Conservation (phyloP, 2,797 vertebrate species). For the Pyrocephalus nanus region DNA sequence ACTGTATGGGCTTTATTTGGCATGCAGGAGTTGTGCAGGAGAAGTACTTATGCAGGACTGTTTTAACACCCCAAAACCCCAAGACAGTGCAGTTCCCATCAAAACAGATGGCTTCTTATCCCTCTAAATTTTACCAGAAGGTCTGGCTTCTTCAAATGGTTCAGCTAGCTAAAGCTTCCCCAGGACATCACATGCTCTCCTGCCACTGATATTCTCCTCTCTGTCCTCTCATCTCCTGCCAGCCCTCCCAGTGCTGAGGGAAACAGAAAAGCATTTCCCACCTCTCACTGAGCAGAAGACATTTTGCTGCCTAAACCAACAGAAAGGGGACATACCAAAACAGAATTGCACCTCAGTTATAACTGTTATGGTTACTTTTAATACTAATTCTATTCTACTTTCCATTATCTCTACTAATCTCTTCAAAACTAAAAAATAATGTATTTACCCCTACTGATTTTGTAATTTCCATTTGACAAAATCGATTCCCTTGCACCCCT, state of each 20-base stretch:
- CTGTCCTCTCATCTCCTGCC: neutral
- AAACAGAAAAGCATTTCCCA: neutral
- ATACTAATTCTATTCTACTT: neutral
- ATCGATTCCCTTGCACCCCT: neutral
- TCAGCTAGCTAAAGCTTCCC: neutral
- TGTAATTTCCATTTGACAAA: constrained; percentile 23
- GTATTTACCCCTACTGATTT: neutral
- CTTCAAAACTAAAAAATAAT: constrained; percentile 9
- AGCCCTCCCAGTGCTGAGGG: neutral
- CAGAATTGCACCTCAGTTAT: neutral
- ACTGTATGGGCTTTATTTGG: neutral
- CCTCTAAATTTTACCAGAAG: neutral
- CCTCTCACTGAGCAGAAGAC: neutral
- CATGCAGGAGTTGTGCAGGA: neutral
- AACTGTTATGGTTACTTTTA: neutral
- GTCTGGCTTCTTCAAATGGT: neutral
- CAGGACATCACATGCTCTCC: neutral
- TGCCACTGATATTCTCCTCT: neutral
- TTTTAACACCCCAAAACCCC: neutral
- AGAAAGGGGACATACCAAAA: neutral
- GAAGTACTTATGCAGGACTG: neutral
- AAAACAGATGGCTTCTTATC: neutral
- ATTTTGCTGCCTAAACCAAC: neutral
- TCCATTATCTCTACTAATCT: neutral
- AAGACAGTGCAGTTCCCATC: neutral